These are phyloP conservation scores for Strigamia crassipes DNA, from an alignment of 2,888 invertebrate species.

Conservation along the genomic window DNA sequence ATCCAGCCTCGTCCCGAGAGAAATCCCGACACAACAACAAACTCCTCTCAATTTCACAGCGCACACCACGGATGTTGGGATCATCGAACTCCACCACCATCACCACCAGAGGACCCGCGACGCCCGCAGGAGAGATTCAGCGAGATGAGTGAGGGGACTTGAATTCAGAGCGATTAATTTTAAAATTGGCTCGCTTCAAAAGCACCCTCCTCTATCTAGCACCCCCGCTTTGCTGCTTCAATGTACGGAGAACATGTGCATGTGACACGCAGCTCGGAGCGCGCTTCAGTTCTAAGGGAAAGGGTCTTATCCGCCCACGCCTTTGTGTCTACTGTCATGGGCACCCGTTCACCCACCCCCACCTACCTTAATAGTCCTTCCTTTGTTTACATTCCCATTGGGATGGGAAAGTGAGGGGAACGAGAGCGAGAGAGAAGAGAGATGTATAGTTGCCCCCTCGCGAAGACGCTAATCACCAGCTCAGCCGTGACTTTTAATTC, in stretches of 20 bases:
- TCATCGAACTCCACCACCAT: conserved; percentile 37
- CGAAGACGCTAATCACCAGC: conserved; percentile 32
- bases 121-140: conserved; percentile 37
- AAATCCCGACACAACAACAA: conserved; percentile 26
- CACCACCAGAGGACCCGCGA: conserved; percentile 31
- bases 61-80: conserved; percentile 36
- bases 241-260: conserved; percentile 33
- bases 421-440: neutral
- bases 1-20: conserved; percentile 27
- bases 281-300: conserved; percentile 4
- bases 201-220: conserved; percentile 39
- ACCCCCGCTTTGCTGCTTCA: conserved; percentile 39
- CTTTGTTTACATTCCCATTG: conserved; percentile 28
- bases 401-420: neutral
- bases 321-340: conserved; percentile 38
- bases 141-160: conserved; percentile 39
- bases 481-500: conserved; percentile 28
- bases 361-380: conserved; percentile 39
- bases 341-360: conserved; percentile 36
- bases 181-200: conserved; percentile 42
- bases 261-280: conserved; percentile 40
- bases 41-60: conserved; percentile 38
- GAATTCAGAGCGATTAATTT: conserved; percentile 42
- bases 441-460: neutral
- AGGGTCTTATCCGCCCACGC: conserved; percentile 36